Conservation (phyloP, 2,113 vertebrate species). For the Laticauda colubrina region DNA sequence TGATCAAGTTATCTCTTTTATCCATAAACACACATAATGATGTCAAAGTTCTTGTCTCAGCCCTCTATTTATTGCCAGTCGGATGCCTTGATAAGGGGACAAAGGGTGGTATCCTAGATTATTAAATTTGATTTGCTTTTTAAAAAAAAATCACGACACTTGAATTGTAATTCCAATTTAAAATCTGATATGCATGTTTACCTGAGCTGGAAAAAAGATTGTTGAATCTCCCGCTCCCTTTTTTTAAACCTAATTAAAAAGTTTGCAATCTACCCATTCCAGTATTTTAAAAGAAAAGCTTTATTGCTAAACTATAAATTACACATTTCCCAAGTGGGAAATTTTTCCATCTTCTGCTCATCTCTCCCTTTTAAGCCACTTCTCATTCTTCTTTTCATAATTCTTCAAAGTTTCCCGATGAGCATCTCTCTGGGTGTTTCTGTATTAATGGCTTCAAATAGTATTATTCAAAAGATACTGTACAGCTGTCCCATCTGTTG, state of each 20-base stretch:
- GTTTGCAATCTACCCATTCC: not conserved
- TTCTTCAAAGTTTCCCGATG: not conserved
- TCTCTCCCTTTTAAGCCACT: not conserved
- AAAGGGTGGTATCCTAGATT: not conserved
- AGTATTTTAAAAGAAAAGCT: not conserved
- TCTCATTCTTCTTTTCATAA: not conserved
- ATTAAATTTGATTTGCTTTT: not conserved
- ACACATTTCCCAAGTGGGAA: not conserved
- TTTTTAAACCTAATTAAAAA: not conserved
- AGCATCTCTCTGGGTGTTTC: not conserved
- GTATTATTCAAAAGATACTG: not conserved
- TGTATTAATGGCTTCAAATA: not conserved
- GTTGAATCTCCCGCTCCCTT: not conserved
- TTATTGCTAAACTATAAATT: not conserved
- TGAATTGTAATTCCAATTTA: not conserved
- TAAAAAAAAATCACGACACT: not conserved
- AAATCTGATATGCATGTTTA: not conserved
- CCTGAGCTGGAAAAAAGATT: not conserved
- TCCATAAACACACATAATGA: slow-evolving; percentile 21
- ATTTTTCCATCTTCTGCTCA: not conserved
- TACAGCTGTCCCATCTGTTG: not conserved
- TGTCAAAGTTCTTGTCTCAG: slow-evolving; percentile 31
- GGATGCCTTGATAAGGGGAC: slow-evolving; percentile 18
- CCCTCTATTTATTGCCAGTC: slow-evolving; percentile 21
- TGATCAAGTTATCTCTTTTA: slow-evolving; percentile 23